Conservation (phyloP, 1,140 invertebrate genomes). For the Steinernema feltiae region DNA sequence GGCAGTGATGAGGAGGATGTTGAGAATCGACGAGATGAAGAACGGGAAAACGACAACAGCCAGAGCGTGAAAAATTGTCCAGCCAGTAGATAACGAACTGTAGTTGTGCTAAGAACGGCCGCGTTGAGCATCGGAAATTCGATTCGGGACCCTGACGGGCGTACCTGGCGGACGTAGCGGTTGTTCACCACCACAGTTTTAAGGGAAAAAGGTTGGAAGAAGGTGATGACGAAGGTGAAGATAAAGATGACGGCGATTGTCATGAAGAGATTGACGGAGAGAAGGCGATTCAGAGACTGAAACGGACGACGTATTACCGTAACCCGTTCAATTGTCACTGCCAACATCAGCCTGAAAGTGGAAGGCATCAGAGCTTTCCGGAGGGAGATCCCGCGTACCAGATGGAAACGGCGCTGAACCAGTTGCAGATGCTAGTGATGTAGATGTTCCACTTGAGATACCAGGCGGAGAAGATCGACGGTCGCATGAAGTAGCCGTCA, state of each 20-base stretch:
- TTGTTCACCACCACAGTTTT: not conserved
- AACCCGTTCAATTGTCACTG: conserved; percentile 16
- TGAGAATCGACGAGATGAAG: conserved; percentile 5
- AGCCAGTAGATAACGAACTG: not conserved
- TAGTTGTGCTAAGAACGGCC: not conserved
- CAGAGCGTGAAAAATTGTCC: conserved; percentile 6
- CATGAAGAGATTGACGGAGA: conserved; percentile 5
- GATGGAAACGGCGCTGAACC: conserved; percentile 21
- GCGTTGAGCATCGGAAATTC: not conserved
- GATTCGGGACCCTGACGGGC: not conserved
- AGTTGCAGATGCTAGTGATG: conserved; percentile 6
- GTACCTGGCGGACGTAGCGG: conserved; percentile 7
- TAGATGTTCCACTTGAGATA: conserved; percentile 5
- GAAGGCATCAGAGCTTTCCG: not conserved
- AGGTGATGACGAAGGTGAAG: conserved; percentile 13
- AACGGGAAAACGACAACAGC: conserved; percentile 6
- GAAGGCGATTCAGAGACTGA: not conserved
- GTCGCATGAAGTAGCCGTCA: not conserved
- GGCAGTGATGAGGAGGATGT: conserved; percentile 11
- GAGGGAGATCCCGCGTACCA: not conserved
- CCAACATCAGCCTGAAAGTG: conserved; percentile 17
- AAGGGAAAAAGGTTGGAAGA: conserved; percentile 7
- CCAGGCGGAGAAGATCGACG: not conserved
- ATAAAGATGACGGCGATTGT: conserved; percentile 17
- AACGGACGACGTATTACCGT: conserved; percentile 13